phyloP scores from a whole-genome alignment of 2,113 vertebrate species.

The Emydura subglobosa region DNA sequence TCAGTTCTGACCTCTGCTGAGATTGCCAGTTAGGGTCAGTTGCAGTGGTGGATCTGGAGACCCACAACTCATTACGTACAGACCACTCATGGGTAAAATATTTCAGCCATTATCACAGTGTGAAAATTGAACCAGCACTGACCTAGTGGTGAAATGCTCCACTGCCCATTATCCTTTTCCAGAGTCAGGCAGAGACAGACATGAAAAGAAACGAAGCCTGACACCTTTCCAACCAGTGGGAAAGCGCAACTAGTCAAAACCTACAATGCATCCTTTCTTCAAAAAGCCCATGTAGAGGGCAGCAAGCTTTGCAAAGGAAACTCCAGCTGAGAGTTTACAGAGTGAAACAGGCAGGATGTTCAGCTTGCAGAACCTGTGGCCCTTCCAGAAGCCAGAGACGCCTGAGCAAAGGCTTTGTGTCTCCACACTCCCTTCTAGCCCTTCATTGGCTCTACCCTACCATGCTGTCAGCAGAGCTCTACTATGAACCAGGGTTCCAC shows the following conservation, averaged over 20 bases:
- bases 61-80: not conserved
- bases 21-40: not conserved
- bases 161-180: not conserved
- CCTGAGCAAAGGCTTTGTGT: too few species aligned
- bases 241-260: not conserved
- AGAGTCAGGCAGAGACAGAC: not conserved
- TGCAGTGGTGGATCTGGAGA: not conserved
- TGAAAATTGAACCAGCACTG: not conserved
- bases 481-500: too few species aligned
- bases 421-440: too few species aligned
- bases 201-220: not conserved
- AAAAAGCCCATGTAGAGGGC: not conserved
- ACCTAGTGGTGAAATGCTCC: not conserved
- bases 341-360: too few species aligned
- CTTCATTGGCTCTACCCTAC: too few species aligned
- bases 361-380: too few species aligned
- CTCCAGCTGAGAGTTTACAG: not conserved
- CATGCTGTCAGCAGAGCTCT: too few species aligned
- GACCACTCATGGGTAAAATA: not conserved
- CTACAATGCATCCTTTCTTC: too few species aligned
- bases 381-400: too few species aligned
- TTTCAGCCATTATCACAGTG: not conserved
- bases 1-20: rapidly evolving
- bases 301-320: not conserved
- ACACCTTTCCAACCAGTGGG: not conserved